phyloP scores from a whole-genome alignment of 2,797 vertebrate species.

The Synanceia verrucosa region DNA sequence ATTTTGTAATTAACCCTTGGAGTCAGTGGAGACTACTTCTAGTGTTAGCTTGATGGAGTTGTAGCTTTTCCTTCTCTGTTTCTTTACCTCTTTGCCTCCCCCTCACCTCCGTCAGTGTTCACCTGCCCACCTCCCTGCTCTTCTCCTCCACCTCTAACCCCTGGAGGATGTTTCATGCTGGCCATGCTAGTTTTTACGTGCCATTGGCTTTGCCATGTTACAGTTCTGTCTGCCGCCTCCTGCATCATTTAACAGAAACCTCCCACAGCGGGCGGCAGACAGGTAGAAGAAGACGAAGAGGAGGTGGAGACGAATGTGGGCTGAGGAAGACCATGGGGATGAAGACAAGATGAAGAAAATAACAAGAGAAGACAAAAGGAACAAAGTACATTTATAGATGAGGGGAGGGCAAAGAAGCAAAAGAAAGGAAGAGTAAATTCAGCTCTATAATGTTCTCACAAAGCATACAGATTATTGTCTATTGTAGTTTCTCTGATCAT shows the following conservation, averaged over 20 bases:
- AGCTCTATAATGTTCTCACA: not conserved
- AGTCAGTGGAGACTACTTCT: too few species aligned
- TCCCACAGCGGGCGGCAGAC: slow-evolving; percentile 66
- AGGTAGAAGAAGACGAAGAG: slow-evolving; percentile 53
- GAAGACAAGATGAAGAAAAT: slow-evolving; percentile 29
- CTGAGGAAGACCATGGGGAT: slow-evolving; percentile 16
- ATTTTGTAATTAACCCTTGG: not conserved
- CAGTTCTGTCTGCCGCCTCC: slow-evolving; percentile 72
- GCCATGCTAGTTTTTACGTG: slow-evolving; percentile 73
- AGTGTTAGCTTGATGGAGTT: not conserved
- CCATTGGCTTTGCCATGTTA: slow-evolving; percentile 77
- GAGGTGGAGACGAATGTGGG: slow-evolving; percentile 28
- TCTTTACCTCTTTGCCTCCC: not conserved
- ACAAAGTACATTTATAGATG: not conserved
- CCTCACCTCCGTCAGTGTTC: slow-evolving; percentile 11
- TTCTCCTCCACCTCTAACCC: slow-evolving; percentile 53
- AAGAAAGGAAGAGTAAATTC: not conserved
- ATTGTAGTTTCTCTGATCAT: not conserved
- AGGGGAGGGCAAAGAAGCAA: not conserved
- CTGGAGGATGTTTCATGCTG: slow-evolving; percentile 68
- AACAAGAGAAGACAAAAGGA: slow-evolving; percentile 36
- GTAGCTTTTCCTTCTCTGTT: not conserved
- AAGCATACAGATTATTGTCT: not conserved
- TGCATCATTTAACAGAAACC: slow-evolving; percentile 81
- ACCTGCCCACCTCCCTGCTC: slow-evolving; percentile 20